Evolutionary conservation across 2,113 vertebrate genomes (phyloP).

Genomic region (Gambusia holbrooki): DNA sequence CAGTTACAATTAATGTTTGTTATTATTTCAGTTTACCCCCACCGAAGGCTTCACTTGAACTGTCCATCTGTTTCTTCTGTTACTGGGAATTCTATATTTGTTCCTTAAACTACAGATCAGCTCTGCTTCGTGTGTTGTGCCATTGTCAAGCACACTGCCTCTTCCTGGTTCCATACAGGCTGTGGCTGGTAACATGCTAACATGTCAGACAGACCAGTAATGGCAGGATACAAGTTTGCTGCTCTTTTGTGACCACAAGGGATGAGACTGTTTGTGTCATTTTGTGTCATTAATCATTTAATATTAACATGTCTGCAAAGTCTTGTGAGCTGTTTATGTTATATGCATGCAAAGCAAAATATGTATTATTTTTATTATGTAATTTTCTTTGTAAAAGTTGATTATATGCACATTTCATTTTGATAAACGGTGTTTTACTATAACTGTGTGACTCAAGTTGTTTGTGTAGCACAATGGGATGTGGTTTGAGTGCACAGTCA

Average conservation of each 20-base stretch:
- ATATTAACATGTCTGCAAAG: neutral
- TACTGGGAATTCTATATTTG: neutral
- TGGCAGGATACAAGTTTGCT: conserved; percentile 37
- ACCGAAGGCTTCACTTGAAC: neutral
- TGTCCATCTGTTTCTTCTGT: neutral
- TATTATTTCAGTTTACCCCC: neutral
- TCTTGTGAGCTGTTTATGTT: neutral
- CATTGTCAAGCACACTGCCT: conserved; percentile 6
- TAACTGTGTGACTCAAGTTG: neutral
- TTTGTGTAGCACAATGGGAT: neutral
- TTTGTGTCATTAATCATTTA: neutral
- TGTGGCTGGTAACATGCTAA: conserved; percentile 4
- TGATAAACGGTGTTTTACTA: neutral
- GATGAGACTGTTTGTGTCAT: neutral
- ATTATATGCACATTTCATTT: neutral
- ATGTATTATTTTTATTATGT: neutral
- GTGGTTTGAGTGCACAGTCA: neutral
- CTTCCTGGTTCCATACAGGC: conserved; percentile 53
- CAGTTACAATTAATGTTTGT: neutral
- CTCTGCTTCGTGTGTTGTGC: neutral
- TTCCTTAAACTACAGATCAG: neutral
- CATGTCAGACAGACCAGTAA: conserved; percentile 31
- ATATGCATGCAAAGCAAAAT: neutral
- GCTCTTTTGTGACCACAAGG: neutral
- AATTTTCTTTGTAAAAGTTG: neutral